These are phyloP conservation scores for Orestias chungarensis DNA, from an alignment of 2,797 vertebrate genomes.

Conservation along the genomic window DNA sequence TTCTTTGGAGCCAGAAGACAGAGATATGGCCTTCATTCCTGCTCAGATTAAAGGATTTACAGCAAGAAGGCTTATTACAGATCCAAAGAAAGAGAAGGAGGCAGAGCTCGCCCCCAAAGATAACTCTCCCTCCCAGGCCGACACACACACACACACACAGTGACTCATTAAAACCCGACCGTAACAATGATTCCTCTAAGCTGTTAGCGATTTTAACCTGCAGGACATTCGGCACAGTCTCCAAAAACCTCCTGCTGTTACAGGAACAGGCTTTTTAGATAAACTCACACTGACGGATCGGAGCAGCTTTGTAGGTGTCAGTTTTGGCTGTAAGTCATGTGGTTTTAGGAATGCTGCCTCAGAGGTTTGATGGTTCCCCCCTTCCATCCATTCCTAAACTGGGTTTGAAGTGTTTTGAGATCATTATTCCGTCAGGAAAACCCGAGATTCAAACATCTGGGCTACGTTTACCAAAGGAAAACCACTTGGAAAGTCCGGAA, in stretches of 20 bases:
- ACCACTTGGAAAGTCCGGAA: too few species aligned
- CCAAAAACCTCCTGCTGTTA: not conserved
- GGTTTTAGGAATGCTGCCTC: too few species aligned
- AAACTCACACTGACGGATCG: too few species aligned
- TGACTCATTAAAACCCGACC: constrained; percentile 36
- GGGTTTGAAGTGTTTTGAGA: not conserved
- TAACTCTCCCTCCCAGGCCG: constrained; percentile 46
- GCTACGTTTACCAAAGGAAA: too few species aligned
- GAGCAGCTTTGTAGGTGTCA: too few species aligned
- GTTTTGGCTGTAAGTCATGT: too few species aligned
- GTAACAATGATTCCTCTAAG: constrained; percentile 34
- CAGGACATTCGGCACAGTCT: constrained; percentile 13
- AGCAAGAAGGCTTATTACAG: constrained; percentile 63
- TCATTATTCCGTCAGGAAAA: not conserved
- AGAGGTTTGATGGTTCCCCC: not conserved
- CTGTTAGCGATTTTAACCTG: constrained; percentile 37
- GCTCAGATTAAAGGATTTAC: constrained; percentile 73
- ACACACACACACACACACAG: constrained; percentile 15
- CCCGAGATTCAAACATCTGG: too few species aligned
- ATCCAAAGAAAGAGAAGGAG: constrained; percentile 36
- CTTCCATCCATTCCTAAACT: not conserved
- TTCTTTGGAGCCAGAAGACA: constrained; percentile 61
- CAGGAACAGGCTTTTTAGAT: not conserved
- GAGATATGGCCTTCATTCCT: constrained; percentile 65
- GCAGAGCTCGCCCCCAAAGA: constrained; percentile 47